These are phyloP conservation scores for Ceyx cyanopectus DNA, from an alignment of 2,113 vertebrate species.

Conservation along the genomic window DNA sequence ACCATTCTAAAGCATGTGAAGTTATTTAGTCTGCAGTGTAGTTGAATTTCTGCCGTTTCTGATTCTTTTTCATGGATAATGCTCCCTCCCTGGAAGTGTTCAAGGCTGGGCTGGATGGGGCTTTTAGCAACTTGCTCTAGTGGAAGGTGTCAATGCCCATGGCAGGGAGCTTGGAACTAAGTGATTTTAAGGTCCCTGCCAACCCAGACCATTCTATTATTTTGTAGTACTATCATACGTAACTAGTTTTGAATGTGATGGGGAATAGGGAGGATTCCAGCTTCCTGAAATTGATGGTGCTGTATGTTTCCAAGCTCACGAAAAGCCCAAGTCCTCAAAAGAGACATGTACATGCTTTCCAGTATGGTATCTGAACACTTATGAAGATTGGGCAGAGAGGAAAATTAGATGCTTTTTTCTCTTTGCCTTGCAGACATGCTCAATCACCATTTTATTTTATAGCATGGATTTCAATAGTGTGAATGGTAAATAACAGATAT, in stretches of 20 bases:
- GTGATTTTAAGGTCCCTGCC: neutral
- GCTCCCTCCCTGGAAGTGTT: neutral
- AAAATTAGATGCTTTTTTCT: neutral
- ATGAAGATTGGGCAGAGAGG: neutral
- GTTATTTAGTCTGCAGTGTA: neutral
- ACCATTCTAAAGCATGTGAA: neutral
- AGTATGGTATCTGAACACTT: neutral
- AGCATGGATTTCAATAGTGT: neutral
- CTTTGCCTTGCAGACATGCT: neutral
- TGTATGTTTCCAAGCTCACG: neutral
- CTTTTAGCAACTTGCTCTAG: neutral
- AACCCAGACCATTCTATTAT: neutral
- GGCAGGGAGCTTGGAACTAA: neutral
- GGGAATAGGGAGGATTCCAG: neutral
- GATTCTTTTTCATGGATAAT: neutral
- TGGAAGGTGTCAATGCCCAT: neutral
- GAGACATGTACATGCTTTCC: neutral
- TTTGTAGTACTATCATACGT: neutral
- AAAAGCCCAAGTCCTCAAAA: neutral
- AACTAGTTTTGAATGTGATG: neutral
- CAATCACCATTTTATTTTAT: slow-evolving; percentile 4
- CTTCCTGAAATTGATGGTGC: neutral
- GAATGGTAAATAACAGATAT: neutral
- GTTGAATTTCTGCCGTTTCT: neutral
- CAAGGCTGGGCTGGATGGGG: neutral